These are phyloP conservation scores for Callyntrura guangdongensis DNA, from an alignment of 2,888 invertebrate genomes.

Conservation along the genomic window DNA sequence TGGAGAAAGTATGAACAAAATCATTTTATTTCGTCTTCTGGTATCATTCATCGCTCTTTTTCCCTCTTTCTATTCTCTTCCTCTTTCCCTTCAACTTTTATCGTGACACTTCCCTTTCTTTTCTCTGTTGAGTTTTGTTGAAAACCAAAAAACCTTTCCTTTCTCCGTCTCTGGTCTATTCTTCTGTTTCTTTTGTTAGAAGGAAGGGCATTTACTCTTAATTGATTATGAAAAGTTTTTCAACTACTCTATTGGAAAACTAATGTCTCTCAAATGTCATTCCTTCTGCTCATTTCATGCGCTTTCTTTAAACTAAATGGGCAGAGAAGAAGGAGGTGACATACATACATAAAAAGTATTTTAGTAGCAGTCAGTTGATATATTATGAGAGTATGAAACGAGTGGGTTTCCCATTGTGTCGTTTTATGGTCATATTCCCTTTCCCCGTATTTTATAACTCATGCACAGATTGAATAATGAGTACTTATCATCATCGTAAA, in stretches of 20 bases:
- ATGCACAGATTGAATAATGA: conserved; percentile 24
- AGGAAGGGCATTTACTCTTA: conserved; percentile 76
- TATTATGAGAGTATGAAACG: background rate
- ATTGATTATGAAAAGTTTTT: conserved; percentile 79
- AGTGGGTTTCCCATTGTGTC: background rate
- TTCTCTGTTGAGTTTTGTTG: conserved; percentile 57
- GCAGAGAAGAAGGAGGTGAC: conserved; percentile 20
- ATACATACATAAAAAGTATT: conserved; percentile 21
- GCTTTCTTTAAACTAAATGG: conserved; percentile 21
- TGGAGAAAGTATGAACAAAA: conserved; percentile 50
- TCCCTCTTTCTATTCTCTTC: conserved; percentile 43
- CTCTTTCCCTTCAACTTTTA: conserved; percentile 69
- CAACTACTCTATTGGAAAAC: conserved; percentile 77
- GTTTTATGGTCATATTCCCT: background rate
- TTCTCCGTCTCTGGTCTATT: conserved; percentile 36
- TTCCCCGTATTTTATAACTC: too few species aligned
- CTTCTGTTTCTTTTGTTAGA: conserved; percentile 69
- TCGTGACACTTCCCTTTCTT: conserved; percentile 74
- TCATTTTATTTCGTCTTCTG: conserved; percentile 68
- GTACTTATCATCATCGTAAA: conserved; percentile 39
- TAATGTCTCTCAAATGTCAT: conserved; percentile 76
- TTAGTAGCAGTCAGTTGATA: background rate
- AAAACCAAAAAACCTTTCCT: conserved; percentile 69
- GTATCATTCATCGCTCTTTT: conserved; percentile 68
- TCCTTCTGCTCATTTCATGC: conserved; percentile 63